Conservation (phyloP, 2,888 invertebrate species). For the Apamea epomidion region DNA sequence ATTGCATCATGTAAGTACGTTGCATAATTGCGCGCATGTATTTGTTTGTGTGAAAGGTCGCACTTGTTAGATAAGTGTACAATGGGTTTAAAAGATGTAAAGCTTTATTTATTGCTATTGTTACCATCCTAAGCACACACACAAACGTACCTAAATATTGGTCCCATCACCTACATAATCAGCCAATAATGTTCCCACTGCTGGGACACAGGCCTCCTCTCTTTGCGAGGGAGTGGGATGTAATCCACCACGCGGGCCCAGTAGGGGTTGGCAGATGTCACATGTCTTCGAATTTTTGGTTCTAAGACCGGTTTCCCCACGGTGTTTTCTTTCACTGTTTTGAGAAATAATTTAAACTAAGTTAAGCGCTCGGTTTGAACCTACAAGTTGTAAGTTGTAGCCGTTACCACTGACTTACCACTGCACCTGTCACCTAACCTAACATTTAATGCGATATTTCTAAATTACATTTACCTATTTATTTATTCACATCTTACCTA, state of each 20-base stretch:
- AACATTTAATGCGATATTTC: neutral
- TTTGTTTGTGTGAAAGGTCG: constrained; percentile 41
- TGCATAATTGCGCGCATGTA: constrained; percentile 38
- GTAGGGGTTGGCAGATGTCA: neutral
- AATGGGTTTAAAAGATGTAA: neutral
- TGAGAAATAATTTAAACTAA: neutral
- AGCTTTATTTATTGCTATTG: constrained; percentile 10
- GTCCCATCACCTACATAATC: neutral
- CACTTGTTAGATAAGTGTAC: neutral
- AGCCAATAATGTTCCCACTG: too few species aligned
- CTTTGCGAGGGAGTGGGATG: too few species aligned
- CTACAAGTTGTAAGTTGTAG: too few species aligned
- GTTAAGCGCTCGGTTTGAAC: neutral
- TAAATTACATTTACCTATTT: neutral
- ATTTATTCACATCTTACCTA: too few species aligned
- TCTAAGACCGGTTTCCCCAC: neutral
- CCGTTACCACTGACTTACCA: neutral
- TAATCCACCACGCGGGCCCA: neutral
- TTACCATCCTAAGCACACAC: neutral
- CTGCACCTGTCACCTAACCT: neutral
- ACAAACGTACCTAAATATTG: neutral
- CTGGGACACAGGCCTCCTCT: too few species aligned
- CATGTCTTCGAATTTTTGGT: neutral
- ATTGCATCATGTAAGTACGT: constrained; percentile 37
- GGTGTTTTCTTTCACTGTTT: neutral